Conservation (phyloP, 1,140 invertebrate genomes). For the Oreohelix idahoensis region DNA sequence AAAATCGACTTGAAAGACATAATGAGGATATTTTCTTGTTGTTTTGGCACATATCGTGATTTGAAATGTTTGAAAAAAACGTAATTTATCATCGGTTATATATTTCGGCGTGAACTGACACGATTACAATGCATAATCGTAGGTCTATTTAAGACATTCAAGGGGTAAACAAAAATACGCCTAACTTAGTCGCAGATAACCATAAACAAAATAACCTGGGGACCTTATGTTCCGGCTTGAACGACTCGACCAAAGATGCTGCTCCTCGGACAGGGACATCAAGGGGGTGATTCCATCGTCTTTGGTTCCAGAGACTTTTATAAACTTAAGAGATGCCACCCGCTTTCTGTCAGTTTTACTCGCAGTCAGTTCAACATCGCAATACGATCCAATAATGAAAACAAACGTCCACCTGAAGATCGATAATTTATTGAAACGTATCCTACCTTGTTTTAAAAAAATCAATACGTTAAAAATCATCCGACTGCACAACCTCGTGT, state of each 20-base stretch:
- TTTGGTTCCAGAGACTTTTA: not conserved
- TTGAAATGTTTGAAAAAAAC: too few species aligned
- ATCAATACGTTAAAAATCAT: not conserved
- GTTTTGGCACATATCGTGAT: too few species aligned
- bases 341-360: conserved; percentile 7
- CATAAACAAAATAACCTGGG: too few species aligned
- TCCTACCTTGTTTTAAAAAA: not conserved
- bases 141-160: too few species aligned
- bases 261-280: conserved; percentile 33
- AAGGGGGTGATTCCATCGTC: conserved; percentile 33
- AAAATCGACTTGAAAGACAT: too few species aligned
- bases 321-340: conserved; percentile 8
- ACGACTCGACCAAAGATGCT: conserved; percentile 31
- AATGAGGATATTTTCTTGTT: too few species aligned
- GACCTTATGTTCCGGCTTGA: not conserved
- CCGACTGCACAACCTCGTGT: not conserved
- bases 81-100: too few species aligned
- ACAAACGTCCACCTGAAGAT: not conserved
- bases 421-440: not conserved
- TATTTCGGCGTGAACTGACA: too few species aligned
- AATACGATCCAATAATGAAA: conserved; percentile 11
- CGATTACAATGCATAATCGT: too few species aligned
- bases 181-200: too few species aligned
- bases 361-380: too few species aligned
- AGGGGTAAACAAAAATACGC: too few species aligned